phyloP scores from a whole-genome alignment of 2,113 vertebrate species.

The Mobula birostris region DNA sequence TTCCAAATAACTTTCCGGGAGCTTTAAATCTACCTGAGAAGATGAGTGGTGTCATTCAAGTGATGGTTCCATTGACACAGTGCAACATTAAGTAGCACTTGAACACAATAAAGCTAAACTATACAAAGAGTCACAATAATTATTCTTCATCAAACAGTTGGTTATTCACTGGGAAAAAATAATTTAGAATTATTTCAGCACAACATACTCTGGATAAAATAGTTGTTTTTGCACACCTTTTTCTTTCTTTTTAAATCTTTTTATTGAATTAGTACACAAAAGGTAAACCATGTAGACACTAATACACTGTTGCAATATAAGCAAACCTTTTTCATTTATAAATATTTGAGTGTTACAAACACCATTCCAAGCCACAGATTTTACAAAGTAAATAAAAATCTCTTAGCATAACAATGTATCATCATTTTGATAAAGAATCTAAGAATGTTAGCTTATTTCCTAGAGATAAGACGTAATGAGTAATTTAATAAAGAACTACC shows the following conservation, averaged over 20 bases:
- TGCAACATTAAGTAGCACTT: not conserved
- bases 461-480: not conserved
- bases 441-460: not conserved
- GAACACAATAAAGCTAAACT: not conserved
- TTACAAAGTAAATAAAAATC: not conserved
- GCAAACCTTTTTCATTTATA: not conserved
- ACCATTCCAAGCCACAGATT: not conserved
- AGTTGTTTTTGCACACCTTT: not conserved
- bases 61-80: not conserved
- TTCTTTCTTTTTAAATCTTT: not conserved
- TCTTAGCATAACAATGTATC: not conserved
- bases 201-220: not conserved
- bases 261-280: no score
- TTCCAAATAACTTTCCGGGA: not conserved
- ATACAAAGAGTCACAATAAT: not conserved
- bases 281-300: no score
- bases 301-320: no score
- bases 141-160: not conserved
- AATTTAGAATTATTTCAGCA: not conserved
- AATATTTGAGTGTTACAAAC: not conserved
- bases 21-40: not conserved
- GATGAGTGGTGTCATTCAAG: not conserved
- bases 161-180: not conserved
- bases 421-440: not conserved
- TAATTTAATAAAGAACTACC: not conserved